Evolutionary conservation across 2,797 vertebrate genomes (phyloP), one percentile per base, ranked within the genome.

Genomic region (Cyclura pinguis): DNA sequence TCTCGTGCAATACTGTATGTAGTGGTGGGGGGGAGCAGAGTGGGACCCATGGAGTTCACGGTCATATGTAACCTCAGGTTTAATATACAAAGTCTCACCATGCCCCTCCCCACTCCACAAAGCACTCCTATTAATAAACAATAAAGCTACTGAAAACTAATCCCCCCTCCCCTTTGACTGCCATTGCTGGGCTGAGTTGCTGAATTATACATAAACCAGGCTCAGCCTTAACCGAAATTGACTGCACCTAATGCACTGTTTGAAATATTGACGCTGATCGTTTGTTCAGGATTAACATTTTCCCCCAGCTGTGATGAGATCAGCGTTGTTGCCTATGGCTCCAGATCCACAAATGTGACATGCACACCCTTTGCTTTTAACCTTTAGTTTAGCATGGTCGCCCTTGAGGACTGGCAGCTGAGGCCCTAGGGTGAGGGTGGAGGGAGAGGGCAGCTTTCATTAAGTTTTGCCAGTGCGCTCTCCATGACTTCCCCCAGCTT

Each of bases 251-350:
- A 95, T 93, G 93, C 90, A 90, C 93, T 94, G 91, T 93, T 84
- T 96, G 96, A 96, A 96, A 96, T 96, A 96, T 95, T 95, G 90
- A 96, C 91, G 64, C 78, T 89, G 93, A 89, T 93, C 73, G 7
- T 77, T 93, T 91, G 89, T 89, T 92, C 93, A 87, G 85, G 77
- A 90, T 95, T 95, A 89, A 76, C 69, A 73, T 76, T 55, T 89
- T n/a, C 27, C 35, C 80, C 88, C 47, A 22, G 1, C 47, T 24
- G 10, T 6, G 42, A 55, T 84, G 84, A 55, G 83, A n/a, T 82
- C 76, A 38, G 84, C n/a, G 6, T n/a, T 62, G 52, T 90, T 67
- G 55, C 82, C 87, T 14, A 32, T 59, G 74, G 32, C 42, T 88
- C 77, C 38, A 13, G 24, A 38, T 50, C 62, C 67, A 50, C n/a